These are phyloP conservation scores for Sebastes steindachneri DNA, from an alignment of 2,797 vertebrate species.

Conservation along the genomic window DNA sequence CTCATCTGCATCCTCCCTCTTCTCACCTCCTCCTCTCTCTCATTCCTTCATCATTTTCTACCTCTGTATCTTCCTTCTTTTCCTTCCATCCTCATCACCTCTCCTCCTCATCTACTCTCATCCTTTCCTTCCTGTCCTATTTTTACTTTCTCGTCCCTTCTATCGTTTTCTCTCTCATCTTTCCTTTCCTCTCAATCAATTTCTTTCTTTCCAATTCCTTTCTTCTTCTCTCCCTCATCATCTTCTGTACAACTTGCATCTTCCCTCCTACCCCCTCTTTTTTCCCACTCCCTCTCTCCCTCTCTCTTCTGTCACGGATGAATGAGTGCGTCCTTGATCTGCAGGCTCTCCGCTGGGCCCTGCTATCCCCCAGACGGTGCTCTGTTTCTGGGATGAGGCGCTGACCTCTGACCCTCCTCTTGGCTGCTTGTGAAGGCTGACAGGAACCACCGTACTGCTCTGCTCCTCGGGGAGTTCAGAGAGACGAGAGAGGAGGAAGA, in stretches of 20 bases:
- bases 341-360: slow-evolving; percentile 24
- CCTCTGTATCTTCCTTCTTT: background rate
- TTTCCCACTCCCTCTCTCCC: background rate
- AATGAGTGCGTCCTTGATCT: slow-evolving; percentile 46
- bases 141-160: background rate
- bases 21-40: background rate
- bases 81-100: background rate
- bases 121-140: too few relatives aligned
- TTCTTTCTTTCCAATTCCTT: background rate
- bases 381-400: slow-evolving; percentile 57
- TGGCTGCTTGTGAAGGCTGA: slow-evolving; percentile 51
- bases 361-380: slow-evolving; percentile 32
- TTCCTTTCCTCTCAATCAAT: background rate
- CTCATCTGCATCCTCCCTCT: background rate
- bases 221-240: background rate
- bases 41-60: background rate
- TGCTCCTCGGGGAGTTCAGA: slow-evolving; percentile 13
- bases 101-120: too few relatives aligned
- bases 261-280: too few relatives aligned
- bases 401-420: slow-evolving; percentile 43
- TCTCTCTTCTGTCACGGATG: slow-evolving; percentile 5
- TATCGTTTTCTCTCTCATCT: too few relatives aligned
- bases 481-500: background rate
- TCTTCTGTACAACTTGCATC: background rate
- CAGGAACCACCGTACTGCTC: slow-evolving; percentile 33